A percentile compares a stretch with the other conserved stretches of the same genome.
Evolutionary conservation across 2,113 vertebrate species (phyloP).

Genomic region (Zosterops pallidus): DNA sequence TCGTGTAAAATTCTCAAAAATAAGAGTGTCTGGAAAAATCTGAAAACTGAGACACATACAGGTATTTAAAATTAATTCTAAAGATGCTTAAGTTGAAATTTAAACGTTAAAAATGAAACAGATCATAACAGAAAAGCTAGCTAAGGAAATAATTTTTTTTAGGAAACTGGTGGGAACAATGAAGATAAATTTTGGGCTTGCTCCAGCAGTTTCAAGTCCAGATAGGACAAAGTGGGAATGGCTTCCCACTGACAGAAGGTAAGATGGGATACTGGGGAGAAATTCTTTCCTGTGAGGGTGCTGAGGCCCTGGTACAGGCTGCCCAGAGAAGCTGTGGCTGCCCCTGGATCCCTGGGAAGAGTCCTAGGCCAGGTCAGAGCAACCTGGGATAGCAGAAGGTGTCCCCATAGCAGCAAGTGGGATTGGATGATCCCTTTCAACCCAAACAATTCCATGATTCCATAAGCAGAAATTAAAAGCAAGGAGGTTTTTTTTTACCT

Average conservation of each 20-base stretch:
- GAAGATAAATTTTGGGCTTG: not conserved
- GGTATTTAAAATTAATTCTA: not conserved
- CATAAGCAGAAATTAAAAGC: not conserved
- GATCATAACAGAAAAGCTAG: not conserved
- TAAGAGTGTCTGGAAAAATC: not conserved
- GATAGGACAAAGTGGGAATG: rapidly evolving
- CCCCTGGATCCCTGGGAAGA: not conserved
- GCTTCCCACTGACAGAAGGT: not conserved
- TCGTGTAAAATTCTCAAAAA: not conserved
- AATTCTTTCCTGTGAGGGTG: not conserved
- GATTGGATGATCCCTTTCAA: not conserved
- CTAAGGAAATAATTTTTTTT: not conserved
- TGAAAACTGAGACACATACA: not conserved
- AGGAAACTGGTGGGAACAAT: not conserved
- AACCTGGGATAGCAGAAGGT: not conserved
- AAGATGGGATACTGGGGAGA: not conserved
- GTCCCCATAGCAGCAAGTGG: not conserved
- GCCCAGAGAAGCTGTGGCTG: not conserved
- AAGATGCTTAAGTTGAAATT: not conserved
- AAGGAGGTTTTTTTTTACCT: slow-evolving; percentile 75
- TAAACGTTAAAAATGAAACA: not conserved
- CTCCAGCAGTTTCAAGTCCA: not conserved
- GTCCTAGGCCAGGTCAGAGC: not conserved
- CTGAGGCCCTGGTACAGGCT: not conserved
- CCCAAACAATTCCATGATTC: not conserved